Conservation (phyloP, 2,888 invertebrate genomes). For the Azorinus chamasolen region DNA sequence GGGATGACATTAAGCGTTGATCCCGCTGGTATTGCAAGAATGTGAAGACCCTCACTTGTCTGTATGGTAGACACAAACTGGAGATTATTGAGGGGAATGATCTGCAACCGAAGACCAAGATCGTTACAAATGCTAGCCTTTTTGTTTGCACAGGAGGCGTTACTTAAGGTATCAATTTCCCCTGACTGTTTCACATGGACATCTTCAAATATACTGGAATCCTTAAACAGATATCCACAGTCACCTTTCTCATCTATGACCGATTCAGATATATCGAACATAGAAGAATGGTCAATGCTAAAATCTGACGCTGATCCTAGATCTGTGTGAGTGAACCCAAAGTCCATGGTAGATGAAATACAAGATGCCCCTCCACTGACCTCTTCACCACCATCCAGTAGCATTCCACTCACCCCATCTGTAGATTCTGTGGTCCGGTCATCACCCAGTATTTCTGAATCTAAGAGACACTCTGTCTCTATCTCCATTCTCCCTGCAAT, state of each 20-base stretch:
- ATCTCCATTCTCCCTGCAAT: too few relatives aligned
- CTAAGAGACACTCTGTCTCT: too few relatives aligned
- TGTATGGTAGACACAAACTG: conserved; percentile 46
- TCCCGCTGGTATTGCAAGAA: conserved; percentile 35
- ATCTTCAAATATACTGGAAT: conserved; percentile 32
- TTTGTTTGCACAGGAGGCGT: neutral
- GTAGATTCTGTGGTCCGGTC: neutral
- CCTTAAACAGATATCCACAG: conserved; percentile 28
- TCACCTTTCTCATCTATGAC: conserved; percentile 33
- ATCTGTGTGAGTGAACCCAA: conserved; percentile 41
- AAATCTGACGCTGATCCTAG: conserved; percentile 28
- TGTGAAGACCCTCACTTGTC: conserved; percentile 42
- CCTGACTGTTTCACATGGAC: conserved; percentile 4
- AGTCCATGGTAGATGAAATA: conserved; percentile 32
- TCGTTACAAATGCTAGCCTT: conserved; percentile 25
- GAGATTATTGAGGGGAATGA: conserved; percentile 45
- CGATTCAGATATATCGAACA: conserved; percentile 47
- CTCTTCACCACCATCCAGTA: conserved; percentile 16
- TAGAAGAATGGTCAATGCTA: conserved; percentile 35
- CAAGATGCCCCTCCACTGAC: neutral
- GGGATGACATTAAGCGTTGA: neutral
- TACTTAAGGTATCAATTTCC: neutral
- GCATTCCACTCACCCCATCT: conserved; percentile 14
- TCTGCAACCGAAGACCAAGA: conserved; percentile 39
- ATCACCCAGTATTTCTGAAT: too few relatives aligned